A percentile compares a stretch with the other conserved stretches of the same genome.
These are phyloP conservation scores for Pristionchus japonicus DNA, from an alignment of 2,888 invertebrate species.

Conservation along the genomic window DNA sequence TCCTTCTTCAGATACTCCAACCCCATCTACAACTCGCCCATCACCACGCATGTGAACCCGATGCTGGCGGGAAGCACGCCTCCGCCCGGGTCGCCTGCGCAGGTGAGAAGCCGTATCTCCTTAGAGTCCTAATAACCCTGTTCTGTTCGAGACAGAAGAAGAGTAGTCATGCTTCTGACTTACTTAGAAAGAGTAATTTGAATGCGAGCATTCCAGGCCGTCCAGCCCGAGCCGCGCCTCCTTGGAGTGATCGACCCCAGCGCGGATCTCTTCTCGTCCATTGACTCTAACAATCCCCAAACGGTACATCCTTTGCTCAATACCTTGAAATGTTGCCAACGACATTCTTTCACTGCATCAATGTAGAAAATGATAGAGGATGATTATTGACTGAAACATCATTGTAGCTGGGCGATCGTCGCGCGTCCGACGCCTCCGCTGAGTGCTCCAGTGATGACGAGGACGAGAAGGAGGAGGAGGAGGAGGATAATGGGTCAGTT, in stretches of 20 bases:
- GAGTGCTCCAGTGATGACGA: constrained; percentile 51
- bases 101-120: no score
- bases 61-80: not conserved
- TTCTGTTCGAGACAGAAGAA: no score
- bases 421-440: constrained; percentile 47
- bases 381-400: not conserved
- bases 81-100: not conserved
- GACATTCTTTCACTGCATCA: not conserved
- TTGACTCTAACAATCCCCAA: constrained; percentile 48
- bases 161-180: no score
- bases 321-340: no score
- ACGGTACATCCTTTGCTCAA: no score
- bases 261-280: constrained; percentile 50
- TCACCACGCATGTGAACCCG: constrained; percentile 54
- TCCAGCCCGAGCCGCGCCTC: not conserved
- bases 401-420: constrained; percentile 32
- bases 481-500: not conserved
- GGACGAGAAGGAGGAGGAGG: constrained; percentile 51
- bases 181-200: no score
- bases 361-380: not conserved
- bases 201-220: not conserved
- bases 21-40: constrained; percentile 56
- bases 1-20: constrained; percentile 46
- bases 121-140: no score
- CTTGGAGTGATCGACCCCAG: constrained; percentile 46